These are phyloP conservation scores for Eremobia ochroleuca DNA, from an alignment of 2,888 invertebrate genomes.

Conservation along the genomic window DNA sequence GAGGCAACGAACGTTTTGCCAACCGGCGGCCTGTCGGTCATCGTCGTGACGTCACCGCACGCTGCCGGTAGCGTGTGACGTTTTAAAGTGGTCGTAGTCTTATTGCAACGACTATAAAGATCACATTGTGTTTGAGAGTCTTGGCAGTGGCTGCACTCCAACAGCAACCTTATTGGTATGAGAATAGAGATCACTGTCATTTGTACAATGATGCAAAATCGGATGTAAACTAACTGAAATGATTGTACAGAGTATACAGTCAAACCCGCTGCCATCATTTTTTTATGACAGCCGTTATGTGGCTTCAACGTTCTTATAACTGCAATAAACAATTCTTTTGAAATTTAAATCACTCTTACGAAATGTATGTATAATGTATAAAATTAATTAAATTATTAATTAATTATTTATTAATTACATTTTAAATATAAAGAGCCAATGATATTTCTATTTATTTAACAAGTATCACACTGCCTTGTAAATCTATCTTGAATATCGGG, in stretches of 20 bases:
- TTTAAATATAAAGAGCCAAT: constrained; percentile 6
- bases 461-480: not conserved
- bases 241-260: too few species aligned
- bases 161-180: not conserved
- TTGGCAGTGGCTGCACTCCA: not conserved
- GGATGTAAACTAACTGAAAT: too few species aligned
- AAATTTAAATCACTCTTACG: not conserved
- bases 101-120: not conserved
- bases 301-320: not conserved
- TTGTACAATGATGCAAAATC: not conserved
- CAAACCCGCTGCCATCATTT: not conserved
- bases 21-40: too few species aligned
- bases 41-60: too few species aligned
- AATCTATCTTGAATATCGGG: not conserved
- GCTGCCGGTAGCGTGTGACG: too few species aligned
- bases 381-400: too few species aligned
- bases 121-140: not conserved
- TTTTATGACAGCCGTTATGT: not conserved
- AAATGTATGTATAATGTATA: not conserved
- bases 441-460: not conserved
- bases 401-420: too few species aligned
- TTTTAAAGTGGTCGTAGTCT: too few species aligned
- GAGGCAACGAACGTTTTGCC: too few species aligned
- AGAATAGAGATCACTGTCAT: not conserved
- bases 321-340: not conserved